Evolutionary conservation across 1,140 invertebrate genomes (phyloP), one percentile per base, ranked within the genome.

Genomic region (Nephila pilipes): DNA sequence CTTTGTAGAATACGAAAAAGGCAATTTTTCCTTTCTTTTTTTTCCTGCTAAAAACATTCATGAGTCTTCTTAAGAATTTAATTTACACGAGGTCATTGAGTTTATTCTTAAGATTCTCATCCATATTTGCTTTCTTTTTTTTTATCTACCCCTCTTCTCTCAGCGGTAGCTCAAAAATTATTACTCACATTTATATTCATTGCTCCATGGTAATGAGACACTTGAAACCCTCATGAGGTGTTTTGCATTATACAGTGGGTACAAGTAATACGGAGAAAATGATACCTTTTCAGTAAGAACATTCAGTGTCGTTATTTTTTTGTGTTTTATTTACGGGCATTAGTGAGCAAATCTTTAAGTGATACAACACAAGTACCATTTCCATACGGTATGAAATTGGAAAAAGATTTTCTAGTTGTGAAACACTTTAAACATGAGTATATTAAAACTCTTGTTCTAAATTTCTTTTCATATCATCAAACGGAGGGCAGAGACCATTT

Each of bases 41-140:
- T 46, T 46, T 25, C n/a, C 22, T n/a, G 12, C 22, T 65, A 12
- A 65, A 25, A 22, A 65, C 63, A 65, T 65, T 65, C 63, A 65
- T 65, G 63, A 65, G 25, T n/a, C 25, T 65, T 65, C 63, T 65
- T 22, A 65, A 65, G 63, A 65, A 65, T 65, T n/a, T 25, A 65
- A 65, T 25, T 65, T 3, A 25, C 63, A 2, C 8, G 63, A 12
- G 63, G 63, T 65, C 63, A 65, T 25, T 65, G 63, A 65, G 63
- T 65, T 65, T 65, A 12, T 65, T 65, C n/a, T 22, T 22, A 22
- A 25, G n/a, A 65, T 65, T 65, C 12, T 6, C 0, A 8, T 65
- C 22, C 63, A 65, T 65, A 25, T 60, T 22, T 29, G 0, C 14
- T 63, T 63, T 22, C 6, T 1, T 65, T 10, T 25, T 12, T 46